These are phyloP conservation scores for Drosophila crucigera DNA, from an alignment of 2,888 invertebrate species.

Conservation along the genomic window DNA sequence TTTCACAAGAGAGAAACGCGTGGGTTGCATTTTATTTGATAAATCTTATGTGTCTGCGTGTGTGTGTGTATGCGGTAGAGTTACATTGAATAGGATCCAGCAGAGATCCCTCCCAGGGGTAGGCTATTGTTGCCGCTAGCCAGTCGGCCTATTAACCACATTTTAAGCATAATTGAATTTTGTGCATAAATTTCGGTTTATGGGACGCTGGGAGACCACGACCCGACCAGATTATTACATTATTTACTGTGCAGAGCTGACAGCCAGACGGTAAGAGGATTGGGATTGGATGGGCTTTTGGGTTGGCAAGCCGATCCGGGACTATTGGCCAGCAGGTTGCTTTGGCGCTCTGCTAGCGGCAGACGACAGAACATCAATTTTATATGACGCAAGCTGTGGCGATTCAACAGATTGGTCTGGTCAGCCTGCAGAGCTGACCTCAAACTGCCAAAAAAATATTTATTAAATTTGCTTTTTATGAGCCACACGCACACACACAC, in stretches of 20 bases:
- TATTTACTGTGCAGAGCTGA: constrained; percentile 67
- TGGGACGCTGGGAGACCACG: constrained; percentile 76
- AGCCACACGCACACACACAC: not conserved
- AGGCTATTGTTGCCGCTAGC: constrained; percentile 58
- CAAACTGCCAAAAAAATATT: constrained; percentile 58
- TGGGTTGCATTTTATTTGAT: constrained; percentile 57
- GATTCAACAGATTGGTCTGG: constrained; percentile 24
- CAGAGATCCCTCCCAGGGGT: constrained; percentile 41
- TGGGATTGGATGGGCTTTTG: not conserved
- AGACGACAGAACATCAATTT: constrained; percentile 75
- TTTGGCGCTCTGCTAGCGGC: constrained; percentile 8
- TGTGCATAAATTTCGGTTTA: constrained; percentile 79
- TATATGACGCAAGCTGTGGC: constrained; percentile 62
- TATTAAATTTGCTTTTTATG: constrained; percentile 73
- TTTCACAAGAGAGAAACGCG: constrained; percentile 37
- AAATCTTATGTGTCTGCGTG: constrained; percentile 33
- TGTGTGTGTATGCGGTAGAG: not conserved
- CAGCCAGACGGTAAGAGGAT: constrained; percentile 1
- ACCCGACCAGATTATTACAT: constrained; percentile 78
- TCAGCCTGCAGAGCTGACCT: constrained; percentile 7
- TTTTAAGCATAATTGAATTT: constrained; percentile 80
- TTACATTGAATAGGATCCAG: constrained; percentile 22
- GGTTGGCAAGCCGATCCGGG: constrained; percentile 25
- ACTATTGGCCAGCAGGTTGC: constrained; percentile 23
- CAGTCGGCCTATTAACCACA: constrained; percentile 78